Evolutionary conservation across 2,888 invertebrate genomes (phyloP), one percentile per base, ranked within the genome.

Genomic region (Hydrotaea diabolus): DNA sequence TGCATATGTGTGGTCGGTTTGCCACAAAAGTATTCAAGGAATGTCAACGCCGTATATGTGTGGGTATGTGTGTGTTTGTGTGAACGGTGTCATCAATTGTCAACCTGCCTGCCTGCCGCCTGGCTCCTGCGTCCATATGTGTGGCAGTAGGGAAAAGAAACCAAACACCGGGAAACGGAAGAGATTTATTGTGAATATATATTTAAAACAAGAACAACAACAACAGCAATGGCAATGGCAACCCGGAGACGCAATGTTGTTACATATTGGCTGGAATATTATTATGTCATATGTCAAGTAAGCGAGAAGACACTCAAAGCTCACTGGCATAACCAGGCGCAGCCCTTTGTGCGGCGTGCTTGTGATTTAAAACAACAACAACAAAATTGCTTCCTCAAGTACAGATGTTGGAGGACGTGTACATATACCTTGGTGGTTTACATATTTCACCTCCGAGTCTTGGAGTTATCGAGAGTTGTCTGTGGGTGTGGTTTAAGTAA

Each of bases 271-370:
- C 64, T 46, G 77, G 64, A 80, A 71, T 71, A 43, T 77, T 62
- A 83, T 83, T 80, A 83, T 77, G 77, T 77, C 62, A 80, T 57
- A 74, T 75, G 80, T 83, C 80, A 80, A 76, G 64, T 55, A 36
- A 69, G 36, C 23, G 59, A 49, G 46, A 36, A 55, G 36, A 23
- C 49, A 71, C 23, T 21, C 49, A 23, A 49, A 8, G 39, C 26
- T 49, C 19, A 62, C 64, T 39, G 43, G 46, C 19, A 59, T 17
- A n/a, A 53, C n/a, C 2, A 43, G 8, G 13, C 23, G 43, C 15
- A 15, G 59, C 26, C 23, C 26, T 26, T 26, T 15, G 49, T 49
- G 53, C 4, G 71, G 39, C 43, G 46, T 77, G 31, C 55, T 77
- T 17, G 19, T 7, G 36, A 31, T 2, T 7, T 7, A 31, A 31